Evolutionary conservation across 2,797 vertebrate genomes (phyloP), one percentile per base, ranked within the genome.

Genomic region (Halcyon chelicuti): DNA sequence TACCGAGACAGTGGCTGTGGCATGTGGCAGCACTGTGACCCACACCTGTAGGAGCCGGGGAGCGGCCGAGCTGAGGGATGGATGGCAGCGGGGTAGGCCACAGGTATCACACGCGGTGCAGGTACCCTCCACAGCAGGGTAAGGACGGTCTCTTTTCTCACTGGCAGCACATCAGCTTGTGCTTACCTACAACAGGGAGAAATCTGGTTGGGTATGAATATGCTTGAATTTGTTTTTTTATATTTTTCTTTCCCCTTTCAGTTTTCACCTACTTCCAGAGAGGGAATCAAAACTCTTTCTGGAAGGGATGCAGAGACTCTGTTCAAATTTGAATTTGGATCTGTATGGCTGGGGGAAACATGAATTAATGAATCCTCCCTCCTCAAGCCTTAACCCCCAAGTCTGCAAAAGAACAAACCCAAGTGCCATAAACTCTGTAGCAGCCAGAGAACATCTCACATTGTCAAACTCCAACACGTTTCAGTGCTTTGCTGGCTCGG

Each of bases 11-110:
- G 54, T 6, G 58, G 11, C 15, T 57, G 55, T 84, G 81, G n/a
- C 1, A 1, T 14, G 26, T 2, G 9, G 35, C 51, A 54, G 31
- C n/a, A 5, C 63, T 2, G 2, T 15, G 40, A n/a, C 5, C 58
- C 18, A 14, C 52, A 11, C 1, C 47, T 13, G 25, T 18, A 18
- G 0, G 0, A 49, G 44, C 37, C 52, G 25, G 51, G 23, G 44
- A 88, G 74, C 72, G 17, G 42, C 49, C 1, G 1, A 0, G 29
- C 7, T 12, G 18, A 12, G 76, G 10, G 22, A 51, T 4, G 73
- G 23, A 4, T 9, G 40, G 37, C 67, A 65, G 70, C 9, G 8
- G 31, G 0, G 3, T 31, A n/a, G 80, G 68, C 51, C 73, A 68
- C 35, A 10, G 66, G 16, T 9, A 7, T 46, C 31, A 26, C 39